phyloP scores from a whole-genome alignment of 2,888 invertebrate species.

The Cheilosia vernalis region DNA sequence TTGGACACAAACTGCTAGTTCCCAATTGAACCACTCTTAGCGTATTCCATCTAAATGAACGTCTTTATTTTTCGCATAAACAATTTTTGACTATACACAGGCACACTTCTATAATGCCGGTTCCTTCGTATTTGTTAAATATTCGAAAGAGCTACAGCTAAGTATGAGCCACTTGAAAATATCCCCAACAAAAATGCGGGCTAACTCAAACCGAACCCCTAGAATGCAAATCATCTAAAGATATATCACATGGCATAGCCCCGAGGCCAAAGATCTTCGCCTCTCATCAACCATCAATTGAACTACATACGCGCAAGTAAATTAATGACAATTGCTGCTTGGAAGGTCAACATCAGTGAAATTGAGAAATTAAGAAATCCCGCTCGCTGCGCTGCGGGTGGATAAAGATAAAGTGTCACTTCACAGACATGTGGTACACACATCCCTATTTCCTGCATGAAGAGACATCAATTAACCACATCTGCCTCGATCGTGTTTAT shows the following conservation, averaged over 20 bases:
- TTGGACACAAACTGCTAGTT: constrained; percentile 1
- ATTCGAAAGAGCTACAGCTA: constrained; percentile 38
- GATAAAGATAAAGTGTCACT: constrained; percentile 30
- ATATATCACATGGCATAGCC: constrained; percentile 28
- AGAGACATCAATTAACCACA: constrained; percentile 65
- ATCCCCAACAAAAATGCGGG: constrained; percentile 44
- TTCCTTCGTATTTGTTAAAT: constrained; percentile 31
- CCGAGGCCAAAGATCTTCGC: constrained; percentile 45
- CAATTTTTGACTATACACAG: neutral
- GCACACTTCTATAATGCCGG: neutral
- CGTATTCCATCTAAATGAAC: neutral
- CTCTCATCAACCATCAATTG: constrained; percentile 58
- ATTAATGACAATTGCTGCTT: constrained; percentile 62
- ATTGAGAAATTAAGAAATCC: constrained; percentile 64
- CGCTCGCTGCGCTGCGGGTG: constrained; percentile 56
- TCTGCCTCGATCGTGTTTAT: constrained; percentile 58
- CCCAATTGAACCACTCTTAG: neutral
- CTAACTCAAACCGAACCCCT: constrained; percentile 36
- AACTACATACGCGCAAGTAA: constrained; percentile 53
- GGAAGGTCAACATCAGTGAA: constrained; percentile 42
- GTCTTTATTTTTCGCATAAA: constrained; percentile 26
- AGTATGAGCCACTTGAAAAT: constrained; percentile 57
- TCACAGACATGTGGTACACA: constrained; percentile 57
- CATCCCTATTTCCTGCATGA: constrained; percentile 47
- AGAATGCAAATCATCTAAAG: constrained; percentile 62